Percentiles rank a stretch among this genome's conserved stretches.
Conservation (phyloP, 2,797 vertebrate genomes). For the Macrochelys suwanniensis region DNA sequence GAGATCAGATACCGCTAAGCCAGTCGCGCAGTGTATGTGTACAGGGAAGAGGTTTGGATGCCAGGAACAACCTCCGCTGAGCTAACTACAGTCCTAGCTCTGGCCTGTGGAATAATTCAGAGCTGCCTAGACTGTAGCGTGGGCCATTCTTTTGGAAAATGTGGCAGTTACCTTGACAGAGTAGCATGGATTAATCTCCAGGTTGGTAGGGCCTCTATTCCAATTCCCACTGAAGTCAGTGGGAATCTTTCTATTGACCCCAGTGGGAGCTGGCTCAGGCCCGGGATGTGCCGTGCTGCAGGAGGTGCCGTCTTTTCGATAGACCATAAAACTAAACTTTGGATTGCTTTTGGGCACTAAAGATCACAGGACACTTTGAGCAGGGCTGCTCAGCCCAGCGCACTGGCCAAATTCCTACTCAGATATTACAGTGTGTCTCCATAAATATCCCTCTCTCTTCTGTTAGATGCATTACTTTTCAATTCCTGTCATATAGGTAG, state of each 20-base stretch:
- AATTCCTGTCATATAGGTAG: neutral
- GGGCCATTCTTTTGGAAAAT: neutral
- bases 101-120: neutral
- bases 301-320: neutral
- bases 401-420: neutral
- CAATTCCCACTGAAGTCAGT: neutral
- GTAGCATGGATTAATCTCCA: neutral
- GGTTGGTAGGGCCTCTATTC: neutral
- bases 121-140: fast-evolving
- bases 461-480: neutral
- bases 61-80: neutral
- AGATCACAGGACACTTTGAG: neutral
- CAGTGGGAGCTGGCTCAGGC: neutral
- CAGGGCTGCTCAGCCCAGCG: neutral
- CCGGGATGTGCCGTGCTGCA: neutral
- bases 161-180: neutral
- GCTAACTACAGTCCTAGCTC: neutral
- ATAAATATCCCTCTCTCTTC: neutral
- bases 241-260: neutral
- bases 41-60: neutral
- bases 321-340: neutral
- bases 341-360: neutral
- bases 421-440: neutral
- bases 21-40: neutral
- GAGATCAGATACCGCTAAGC: neutral